Base-by-base conservation (phyloP, 2,888 invertebrate genomes). In the Melanostoma mellinum region DNA sequence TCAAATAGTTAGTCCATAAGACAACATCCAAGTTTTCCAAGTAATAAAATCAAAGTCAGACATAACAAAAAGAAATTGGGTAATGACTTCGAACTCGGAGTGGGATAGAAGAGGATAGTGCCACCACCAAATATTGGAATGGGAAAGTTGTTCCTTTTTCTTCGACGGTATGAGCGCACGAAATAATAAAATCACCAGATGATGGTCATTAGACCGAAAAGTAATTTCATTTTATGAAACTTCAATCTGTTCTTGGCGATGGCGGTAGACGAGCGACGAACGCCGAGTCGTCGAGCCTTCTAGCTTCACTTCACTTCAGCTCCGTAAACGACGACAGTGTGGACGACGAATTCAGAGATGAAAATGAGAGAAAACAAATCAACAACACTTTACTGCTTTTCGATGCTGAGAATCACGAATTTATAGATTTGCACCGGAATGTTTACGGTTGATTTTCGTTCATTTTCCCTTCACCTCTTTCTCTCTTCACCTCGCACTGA, bases 191-290 rank as follows among this genome's bases (percentile, higher is more conserved):
- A 80, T 80, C 80, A 80, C 85, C 85, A 78, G 85, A 85, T 79
- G 85, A 85, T 80, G 80, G 80, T 80, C 85, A 85, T 85, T 80
- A 80, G 85, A 85, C 85, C 80, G 80, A 80, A 85, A 85, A 85
- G 79, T 72, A 85, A 85, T 85, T 85, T 85, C 85, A 85, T 85
- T 85, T 80, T 80, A 84, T 84, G 84, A 84, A 84, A 84, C 79
- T 79, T 67, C 71, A 79, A 75, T 84, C 71, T 69, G 68, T 58
- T 35, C 73, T 20, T 20, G 20, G 20, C n/a, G n/a, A 20, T 20
- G 20, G 20, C 20, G 20, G 20, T 20, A 20, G 20, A 20, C 20
- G 20, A 20, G 20, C 20, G 20, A 20, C 20, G 20, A n/a, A n/a
- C n/a, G n/a, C n/a, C n/a, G n/a, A n/a, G n/a, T n/a, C n/a, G n/a